Base-by-base conservation (phyloP, 2,888 invertebrate species). In the Tinea pellionella region DNA sequence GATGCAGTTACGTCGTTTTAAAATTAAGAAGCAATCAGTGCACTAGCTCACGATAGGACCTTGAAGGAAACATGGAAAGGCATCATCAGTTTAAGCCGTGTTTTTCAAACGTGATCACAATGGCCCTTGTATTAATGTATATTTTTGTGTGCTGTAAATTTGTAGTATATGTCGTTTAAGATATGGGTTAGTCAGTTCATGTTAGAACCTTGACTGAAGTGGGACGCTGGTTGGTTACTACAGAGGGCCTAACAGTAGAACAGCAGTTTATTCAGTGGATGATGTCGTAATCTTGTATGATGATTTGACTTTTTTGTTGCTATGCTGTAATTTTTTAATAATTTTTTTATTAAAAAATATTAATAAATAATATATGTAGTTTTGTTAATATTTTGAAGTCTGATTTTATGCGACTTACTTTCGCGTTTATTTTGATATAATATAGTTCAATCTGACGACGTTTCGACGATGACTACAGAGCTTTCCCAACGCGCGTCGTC, bases 181-280 rank as follows among this genome's bases (percentile, higher is more conserved):
- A 60, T 62, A 60, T 63, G 60, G 51, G 63, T 63, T 65, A 68
- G 42, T 24, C 29, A 59, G 59, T 72, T 69, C 72, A 73, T 75
- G 77, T 78, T 80, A 76, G 78, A 80, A 73, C 84, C 84, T 86
- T 84, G 84, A 77, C 74, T 80, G 81, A 81, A 84, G 77, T 86
- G 72, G 82, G 82, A 80, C 83, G 78, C 70, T 74, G 71, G 71
- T 74, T 65, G 68, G 72, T 82, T 83, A 83, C 84, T 77, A 81
- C 82, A 82, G 75, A 78, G 80, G 75, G 74, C 77, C 76, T 82
- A 80, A 79, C 74, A 78, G 75, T 73, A 76, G 76, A 75, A 80
- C 75, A 80, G 77, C 78, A 80, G 80, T 24, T 77, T 73, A 72
- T 66, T 68, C 68, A 73, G 72, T 78, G 75, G 71, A 8, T 29